Percentiles rank a stretch among this genome's conserved stretches.
These are phyloP conservation scores for Trogon surrucura DNA, from an alignment of 2,113 vertebrate species.

Conservation along the genomic window DNA sequence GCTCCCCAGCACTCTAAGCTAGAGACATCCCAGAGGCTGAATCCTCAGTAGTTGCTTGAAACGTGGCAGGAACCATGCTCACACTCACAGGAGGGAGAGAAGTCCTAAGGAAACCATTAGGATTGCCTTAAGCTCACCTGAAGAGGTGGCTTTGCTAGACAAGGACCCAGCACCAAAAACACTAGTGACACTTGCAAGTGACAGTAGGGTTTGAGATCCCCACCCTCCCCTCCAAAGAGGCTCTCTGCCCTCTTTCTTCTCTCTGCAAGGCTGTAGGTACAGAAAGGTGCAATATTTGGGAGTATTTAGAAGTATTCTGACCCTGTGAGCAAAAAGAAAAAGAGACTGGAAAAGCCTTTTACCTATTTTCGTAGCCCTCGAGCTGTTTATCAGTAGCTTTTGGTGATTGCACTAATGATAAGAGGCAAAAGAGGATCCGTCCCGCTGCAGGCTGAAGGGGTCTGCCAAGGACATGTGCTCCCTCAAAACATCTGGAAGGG, in stretches of 20 bases:
- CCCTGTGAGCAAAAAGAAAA: background rate
- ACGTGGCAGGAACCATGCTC: background rate
- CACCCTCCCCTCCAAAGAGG: background rate
- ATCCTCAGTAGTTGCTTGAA: background rate
- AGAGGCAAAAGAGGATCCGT: background rate
- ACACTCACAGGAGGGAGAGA: background rate
- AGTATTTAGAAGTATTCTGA: background rate
- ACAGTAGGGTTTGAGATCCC: background rate
- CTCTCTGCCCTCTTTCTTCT: background rate
- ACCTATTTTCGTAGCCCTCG: background rate
- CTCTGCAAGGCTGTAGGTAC: background rate
- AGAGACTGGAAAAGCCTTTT: background rate
- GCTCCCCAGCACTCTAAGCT: background rate
- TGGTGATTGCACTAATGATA: background rate
- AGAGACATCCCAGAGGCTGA: background rate
- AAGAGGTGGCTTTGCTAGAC: background rate
- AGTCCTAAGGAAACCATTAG: background rate
- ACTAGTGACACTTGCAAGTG: background rate
- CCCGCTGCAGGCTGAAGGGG: background rate
- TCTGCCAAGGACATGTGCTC: background rate
- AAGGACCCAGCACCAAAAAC: background rate
- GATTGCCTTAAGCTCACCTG: background rate
- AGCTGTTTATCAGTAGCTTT: background rate
- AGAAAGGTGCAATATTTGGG: constrained; percentile 48
- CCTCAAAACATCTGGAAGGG: background rate